phyloP scores from a whole-genome alignment of 2,113 vertebrate genomes.

The Variabilichromis moorii region DNA sequence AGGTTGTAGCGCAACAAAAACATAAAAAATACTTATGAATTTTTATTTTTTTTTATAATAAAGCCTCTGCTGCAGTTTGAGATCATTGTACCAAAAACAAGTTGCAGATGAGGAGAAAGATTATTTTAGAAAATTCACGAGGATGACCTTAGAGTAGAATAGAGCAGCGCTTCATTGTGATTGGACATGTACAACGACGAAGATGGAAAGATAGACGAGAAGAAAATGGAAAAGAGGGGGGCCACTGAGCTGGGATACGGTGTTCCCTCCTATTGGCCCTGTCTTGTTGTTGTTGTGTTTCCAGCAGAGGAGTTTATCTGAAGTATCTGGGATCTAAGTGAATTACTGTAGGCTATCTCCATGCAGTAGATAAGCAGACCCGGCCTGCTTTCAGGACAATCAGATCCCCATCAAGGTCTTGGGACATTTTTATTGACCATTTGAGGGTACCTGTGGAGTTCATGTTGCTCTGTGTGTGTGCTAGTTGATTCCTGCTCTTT shows the following conservation, averaged over 20 bases:
- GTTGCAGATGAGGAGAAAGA: not conserved
- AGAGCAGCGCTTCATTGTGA: not conserved
- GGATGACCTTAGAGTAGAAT: not conserved
- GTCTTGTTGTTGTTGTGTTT: constrained; percentile 37
- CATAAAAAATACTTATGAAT: constrained; percentile 16
- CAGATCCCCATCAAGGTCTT: constrained; percentile 58
- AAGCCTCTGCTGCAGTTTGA: constrained; percentile 15
- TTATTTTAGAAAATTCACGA: not conserved
- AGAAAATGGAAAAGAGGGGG: not conserved
- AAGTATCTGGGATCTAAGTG: constrained; percentile 50
- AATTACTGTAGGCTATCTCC: constrained; percentile 54
- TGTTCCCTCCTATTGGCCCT: constrained; percentile 18
- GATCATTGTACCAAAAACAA: not conserved
- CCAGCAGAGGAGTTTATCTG: constrained; percentile 56
- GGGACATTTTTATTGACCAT: constrained; percentile 44
- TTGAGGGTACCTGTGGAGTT: constrained; percentile 12
- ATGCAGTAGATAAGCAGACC: constrained; percentile 40
- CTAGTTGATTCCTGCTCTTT: constrained; percentile 7
- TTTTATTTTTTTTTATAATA: not conserved
- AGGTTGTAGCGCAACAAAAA: not conserved
- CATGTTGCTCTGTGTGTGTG: not conserved
- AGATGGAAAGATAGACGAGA: constrained; percentile 12
- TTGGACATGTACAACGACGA: not conserved
- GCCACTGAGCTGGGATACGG: constrained; percentile 8
- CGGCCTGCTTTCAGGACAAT: constrained; percentile 36